Percentiles rank a stretch among this genome's conserved stretches.
These are phyloP conservation scores for Anolis apletophallus DNA, from an alignment of 2,797 vertebrate species.

Conservation along the genomic window DNA sequence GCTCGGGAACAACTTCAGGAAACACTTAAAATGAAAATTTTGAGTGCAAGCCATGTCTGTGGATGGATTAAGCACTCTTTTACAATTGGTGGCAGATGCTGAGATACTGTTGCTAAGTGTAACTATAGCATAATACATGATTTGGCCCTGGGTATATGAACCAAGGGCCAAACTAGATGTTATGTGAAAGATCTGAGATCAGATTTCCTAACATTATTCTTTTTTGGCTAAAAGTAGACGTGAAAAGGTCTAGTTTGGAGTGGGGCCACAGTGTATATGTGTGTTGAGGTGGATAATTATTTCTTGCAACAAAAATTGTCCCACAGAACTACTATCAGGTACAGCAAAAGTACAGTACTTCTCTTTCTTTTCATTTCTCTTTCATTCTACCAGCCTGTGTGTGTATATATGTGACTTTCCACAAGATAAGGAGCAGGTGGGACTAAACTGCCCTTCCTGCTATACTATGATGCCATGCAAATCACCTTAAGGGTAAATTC, in stretches of 20 bases:
- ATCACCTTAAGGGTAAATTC: not conserved
- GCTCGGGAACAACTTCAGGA: not conserved
- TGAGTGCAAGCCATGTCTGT: not conserved
- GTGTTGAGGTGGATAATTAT: not conserved
- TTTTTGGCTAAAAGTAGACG: not conserved
- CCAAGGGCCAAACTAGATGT: not conserved
- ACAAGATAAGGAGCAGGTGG: not conserved
- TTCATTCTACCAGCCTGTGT: not conserved
- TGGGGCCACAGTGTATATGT: not conserved
- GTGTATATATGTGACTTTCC: not conserved
- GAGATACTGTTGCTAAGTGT: not conserved
- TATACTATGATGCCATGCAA: not conserved
- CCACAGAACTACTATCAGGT: not conserved
- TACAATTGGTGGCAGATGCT: not conserved
- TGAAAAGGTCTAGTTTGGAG: not conserved
- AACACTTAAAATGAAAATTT: not conserved
- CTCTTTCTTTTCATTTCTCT: not conserved
- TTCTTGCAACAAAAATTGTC: not conserved
- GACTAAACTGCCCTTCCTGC: not conserved
- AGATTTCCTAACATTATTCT: not conserved
- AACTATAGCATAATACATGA: not conserved
- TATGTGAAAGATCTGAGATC: not conserved
- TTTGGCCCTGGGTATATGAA: slow-evolving; percentile 12
- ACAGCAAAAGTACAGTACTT: not conserved
- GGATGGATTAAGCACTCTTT: not conserved